These are phyloP conservation scores for Solea senegalensis DNA, from an alignment of 2,113 vertebrate species.

Conservation along the genomic window DNA sequence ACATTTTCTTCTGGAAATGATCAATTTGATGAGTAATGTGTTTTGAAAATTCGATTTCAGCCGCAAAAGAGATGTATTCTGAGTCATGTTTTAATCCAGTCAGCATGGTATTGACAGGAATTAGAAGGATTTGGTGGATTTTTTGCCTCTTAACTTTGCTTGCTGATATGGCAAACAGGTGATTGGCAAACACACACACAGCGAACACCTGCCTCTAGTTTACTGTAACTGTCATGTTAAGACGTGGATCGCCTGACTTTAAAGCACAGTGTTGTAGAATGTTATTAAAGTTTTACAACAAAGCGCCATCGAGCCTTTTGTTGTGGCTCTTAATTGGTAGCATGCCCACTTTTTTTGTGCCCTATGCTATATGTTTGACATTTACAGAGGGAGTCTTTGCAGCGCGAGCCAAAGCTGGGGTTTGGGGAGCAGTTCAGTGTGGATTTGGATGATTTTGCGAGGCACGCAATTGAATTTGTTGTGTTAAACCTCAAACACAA, in stretches of 20 bases:
- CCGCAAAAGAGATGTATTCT: no score
- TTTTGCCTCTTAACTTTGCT: slow-evolving; percentile 1
- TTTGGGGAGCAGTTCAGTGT: slow-evolving; percentile 13
- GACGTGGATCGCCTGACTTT: background rate
- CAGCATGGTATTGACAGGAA: background rate
- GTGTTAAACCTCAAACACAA: slow-evolving; percentile 34
- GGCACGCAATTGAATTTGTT: slow-evolving; percentile 8
- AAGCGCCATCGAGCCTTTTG: slow-evolving; percentile 6
- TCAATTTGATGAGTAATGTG: background rate
- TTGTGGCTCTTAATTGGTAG: slow-evolving; percentile 30
- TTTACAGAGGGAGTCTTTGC: slow-evolving; percentile 28
- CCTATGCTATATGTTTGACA: slow-evolving; percentile 26
- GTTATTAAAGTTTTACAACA: slow-evolving; percentile 7
- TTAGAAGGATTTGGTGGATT: slow-evolving; percentile 5
- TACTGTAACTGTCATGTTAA: slow-evolving; percentile 6
- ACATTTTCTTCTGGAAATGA: background rate
- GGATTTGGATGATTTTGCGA: slow-evolving; percentile 34
- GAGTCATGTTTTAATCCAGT: slow-evolving; percentile 4
- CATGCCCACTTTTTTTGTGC: slow-evolving; percentile 26
- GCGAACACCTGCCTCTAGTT: slow-evolving; percentile 22
- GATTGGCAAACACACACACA: slow-evolving; percentile 19
- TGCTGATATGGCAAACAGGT: slow-evolving; percentile 26
- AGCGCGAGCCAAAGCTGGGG: background rate
- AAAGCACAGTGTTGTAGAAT: background rate
- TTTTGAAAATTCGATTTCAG: no score